These are phyloP conservation scores for Biston stratarius DNA, from an alignment of 2,888 invertebrate genomes.

Conservation along the genomic window DNA sequence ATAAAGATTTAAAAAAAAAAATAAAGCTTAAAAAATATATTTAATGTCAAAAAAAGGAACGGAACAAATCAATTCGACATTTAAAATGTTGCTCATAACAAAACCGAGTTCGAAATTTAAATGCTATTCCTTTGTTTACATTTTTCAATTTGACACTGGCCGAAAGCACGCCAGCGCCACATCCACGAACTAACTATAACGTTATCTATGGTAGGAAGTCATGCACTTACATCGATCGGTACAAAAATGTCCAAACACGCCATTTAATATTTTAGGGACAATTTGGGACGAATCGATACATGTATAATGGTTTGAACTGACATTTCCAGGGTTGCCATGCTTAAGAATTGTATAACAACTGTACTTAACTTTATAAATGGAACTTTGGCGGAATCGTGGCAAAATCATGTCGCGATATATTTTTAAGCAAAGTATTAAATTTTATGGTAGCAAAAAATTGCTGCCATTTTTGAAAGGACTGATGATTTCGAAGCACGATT, in stretches of 20 bases:
- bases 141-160: slow-evolving; percentile 30
- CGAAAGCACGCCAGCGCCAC: slow-evolving; percentile 31
- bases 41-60: not conserved
- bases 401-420: too few species aligned
- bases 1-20: too few species aligned
- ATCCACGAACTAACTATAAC: slow-evolving; percentile 1
- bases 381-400: too few species aligned
- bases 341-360: not conserved
- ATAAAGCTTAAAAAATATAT: too few species aligned
- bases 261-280: slow-evolving; percentile 57
- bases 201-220: slow-evolving; percentile 38
- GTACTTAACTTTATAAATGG: too few species aligned
- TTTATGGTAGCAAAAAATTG: too few species aligned
- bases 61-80: not conserved
- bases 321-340: slow-evolving; percentile 12
- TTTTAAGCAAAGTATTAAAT: too few species aligned
- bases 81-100: not conserved
- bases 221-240: slow-evolving; percentile 50
- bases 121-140: slow-evolving; percentile 22
- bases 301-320: slow-evolving; percentile 15
- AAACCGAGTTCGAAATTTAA: slow-evolving; percentile 11
- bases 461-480: too few species aligned
- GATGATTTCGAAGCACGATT: too few species aligned
- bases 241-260: slow-evolving; percentile 53
- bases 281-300: slow-evolving; percentile 28